phyloP scores from a whole-genome alignment of 1,140 invertebrate species.

The Dendrolimus kikuchii region DNA sequence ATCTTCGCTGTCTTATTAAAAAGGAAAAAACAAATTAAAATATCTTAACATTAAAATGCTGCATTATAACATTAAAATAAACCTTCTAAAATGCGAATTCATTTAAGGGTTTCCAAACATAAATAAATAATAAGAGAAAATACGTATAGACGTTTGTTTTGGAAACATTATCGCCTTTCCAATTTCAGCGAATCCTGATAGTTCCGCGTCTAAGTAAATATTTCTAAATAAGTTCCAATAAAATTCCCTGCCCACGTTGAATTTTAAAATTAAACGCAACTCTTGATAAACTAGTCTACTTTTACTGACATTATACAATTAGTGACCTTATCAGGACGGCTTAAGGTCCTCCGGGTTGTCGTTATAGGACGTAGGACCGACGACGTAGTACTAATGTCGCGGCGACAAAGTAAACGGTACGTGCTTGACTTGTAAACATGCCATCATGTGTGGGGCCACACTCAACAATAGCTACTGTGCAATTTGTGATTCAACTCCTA shows the following conservation, averaged over 20 bases:
- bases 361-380: slow-evolving; percentile 2
- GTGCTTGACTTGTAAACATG: slow-evolving; percentile 60
- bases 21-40: too few species aligned
- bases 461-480: slow-evolving; percentile 56
- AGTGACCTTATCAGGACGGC: slow-evolving; percentile 14
- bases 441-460: slow-evolving; percentile 56
- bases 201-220: not conserved
- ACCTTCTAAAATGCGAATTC: too few species aligned
- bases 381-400: slow-evolving; percentile 43
- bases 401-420: slow-evolving; percentile 64
- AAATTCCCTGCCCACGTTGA: slow-evolving; percentile 38
- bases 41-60: too few species aligned
- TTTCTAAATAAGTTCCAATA: slow-evolving; percentile 37
- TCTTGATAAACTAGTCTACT: slow-evolving; percentile 20
- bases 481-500: slow-evolving; percentile 60
- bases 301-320: slow-evolving; percentile 10
- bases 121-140: too few species aligned
- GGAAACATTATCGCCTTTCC: too few species aligned
- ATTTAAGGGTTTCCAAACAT: too few species aligned
- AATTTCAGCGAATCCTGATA: too few species aligned
- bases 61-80: too few species aligned
- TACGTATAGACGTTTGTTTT: too few species aligned
- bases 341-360: slow-evolving; percentile 8
- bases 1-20: too few species aligned
- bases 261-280: slow-evolving; percentile 37